Percentiles rank a stretch among this genome's conserved stretches.
These are phyloP conservation scores for Meteorus cinctellus DNA, from an alignment of 2,888 invertebrate species.

Conservation along the genomic window DNA sequence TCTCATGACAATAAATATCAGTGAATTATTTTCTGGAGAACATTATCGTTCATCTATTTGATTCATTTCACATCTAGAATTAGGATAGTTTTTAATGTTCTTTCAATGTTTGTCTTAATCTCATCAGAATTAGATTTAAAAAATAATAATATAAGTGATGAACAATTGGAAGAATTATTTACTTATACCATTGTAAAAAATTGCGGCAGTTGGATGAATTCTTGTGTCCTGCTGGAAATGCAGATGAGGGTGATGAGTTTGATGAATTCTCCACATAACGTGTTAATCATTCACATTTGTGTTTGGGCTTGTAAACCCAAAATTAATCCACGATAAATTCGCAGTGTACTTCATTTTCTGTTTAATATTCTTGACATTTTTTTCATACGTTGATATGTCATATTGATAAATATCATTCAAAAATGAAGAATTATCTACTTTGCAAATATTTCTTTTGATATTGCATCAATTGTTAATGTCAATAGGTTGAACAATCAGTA, in stretches of 20 bases:
- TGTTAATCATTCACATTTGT: constrained; percentile 44
- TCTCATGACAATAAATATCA: constrained; percentile 18
- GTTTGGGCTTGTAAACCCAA: constrained; percentile 35
- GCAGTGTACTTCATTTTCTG: background rate
- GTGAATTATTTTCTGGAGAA: background rate
- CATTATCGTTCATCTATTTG: background rate
- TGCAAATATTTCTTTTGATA: no score
- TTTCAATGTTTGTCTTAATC: background rate
- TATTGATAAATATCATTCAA: no score
- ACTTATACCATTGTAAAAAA: constrained; percentile 76
- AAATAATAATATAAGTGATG: no score
- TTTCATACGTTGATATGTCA: no score
- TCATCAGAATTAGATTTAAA: background rate
- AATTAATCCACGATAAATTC: constrained; percentile 36
- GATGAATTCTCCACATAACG: constrained; percentile 71
- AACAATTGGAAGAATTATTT: no score
- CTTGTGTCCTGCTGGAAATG: constrained; percentile 73
- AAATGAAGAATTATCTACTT: no score
- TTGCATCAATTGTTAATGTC: no score
- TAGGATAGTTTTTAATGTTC: no score
- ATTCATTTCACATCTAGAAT: background rate
- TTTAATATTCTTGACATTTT: background rate
- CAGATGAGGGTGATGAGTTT: constrained; percentile 67
- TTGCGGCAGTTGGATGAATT: constrained; percentile 73
- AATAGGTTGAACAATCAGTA: no score